Conservation (phyloP, 2,113 vertebrate species). For the Pongo abelii region DNA sequence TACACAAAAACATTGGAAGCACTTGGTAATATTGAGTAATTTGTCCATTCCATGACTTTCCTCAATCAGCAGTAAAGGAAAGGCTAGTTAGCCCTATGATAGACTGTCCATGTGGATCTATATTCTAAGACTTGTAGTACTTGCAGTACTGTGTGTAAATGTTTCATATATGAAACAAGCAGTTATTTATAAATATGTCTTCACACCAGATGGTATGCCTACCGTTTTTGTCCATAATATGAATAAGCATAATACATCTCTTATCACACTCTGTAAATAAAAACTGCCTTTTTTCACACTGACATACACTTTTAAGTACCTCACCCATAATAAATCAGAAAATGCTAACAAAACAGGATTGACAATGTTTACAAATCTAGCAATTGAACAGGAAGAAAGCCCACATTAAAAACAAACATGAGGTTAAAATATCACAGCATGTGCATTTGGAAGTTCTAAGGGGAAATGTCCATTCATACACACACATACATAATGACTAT, state of each 20-base stretch:
- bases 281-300: background rate
- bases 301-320: background rate
- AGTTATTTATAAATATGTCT: constrained; percentile 25
- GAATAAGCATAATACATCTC: background rate
- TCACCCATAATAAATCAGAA: background rate
- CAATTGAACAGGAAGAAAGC: background rate
- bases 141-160: background rate
- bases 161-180: background rate
- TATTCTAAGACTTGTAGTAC: background rate
- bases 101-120: background rate
- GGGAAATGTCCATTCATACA: background rate
- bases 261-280: background rate
- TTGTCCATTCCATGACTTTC: background rate
- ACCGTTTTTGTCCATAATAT: constrained; percentile 2
- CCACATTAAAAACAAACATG: background rate
- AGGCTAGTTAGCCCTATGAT: background rate
- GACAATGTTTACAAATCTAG: constrained; percentile 19
- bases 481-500: background rate
- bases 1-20: background rate
- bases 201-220: background rate
- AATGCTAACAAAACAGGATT: background rate
- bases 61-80: background rate
- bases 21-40: background rate
- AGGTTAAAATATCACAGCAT: background rate
- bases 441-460: constrained; percentile 22